Percentiles rank a stretch among this genome's conserved stretches.
Conservation (phyloP, 2,797 vertebrate species). For the Allobates femoralis region DNA sequence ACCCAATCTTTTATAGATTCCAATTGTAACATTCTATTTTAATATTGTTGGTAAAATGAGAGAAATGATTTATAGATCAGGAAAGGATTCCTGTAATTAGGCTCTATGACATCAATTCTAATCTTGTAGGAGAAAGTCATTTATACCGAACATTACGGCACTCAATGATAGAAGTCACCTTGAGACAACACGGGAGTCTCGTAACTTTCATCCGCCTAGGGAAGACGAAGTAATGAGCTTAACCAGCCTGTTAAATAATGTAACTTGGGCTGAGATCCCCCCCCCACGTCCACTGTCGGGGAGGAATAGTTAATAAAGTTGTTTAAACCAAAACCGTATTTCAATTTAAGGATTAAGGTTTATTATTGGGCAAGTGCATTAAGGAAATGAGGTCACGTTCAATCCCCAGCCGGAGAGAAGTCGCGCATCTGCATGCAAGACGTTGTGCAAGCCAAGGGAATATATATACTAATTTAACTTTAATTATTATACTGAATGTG, state of each 20-base stretch:
- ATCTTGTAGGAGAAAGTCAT: constrained; percentile 42
- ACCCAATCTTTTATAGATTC: neutral
- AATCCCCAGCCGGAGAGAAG: neutral
- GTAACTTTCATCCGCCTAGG: constrained; percentile 43
- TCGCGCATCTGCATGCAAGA: neutral
- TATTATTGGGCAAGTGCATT: constrained; percentile 20
- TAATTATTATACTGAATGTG: constrained; percentile 1
- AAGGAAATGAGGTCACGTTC: constrained; percentile 14
- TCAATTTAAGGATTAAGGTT: constrained; percentile 38
- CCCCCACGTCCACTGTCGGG: neutral
- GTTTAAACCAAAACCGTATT: constrained; percentile 32
- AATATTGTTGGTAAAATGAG: neutral
- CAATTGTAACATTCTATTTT: neutral
- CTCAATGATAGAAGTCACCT: constrained; percentile 50
- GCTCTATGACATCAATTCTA: constrained; percentile 42
- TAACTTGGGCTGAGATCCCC: constrained; percentile 5
- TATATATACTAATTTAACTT: constrained; percentile 2
- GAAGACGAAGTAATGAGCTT: constrained; percentile 48
- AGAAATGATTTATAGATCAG: constrained; percentile 18
- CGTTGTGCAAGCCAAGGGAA: neutral
- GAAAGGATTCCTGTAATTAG: constrained; percentile 34
- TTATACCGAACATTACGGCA: constrained; percentile 2
- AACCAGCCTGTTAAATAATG: constrained; percentile 55
- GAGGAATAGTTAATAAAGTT: constrained; percentile 22
- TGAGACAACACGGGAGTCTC: constrained; percentile 37